phyloP scores from a whole-genome alignment of 1,140 invertebrate genomes.

The Dreissena polymorpha region DNA sequence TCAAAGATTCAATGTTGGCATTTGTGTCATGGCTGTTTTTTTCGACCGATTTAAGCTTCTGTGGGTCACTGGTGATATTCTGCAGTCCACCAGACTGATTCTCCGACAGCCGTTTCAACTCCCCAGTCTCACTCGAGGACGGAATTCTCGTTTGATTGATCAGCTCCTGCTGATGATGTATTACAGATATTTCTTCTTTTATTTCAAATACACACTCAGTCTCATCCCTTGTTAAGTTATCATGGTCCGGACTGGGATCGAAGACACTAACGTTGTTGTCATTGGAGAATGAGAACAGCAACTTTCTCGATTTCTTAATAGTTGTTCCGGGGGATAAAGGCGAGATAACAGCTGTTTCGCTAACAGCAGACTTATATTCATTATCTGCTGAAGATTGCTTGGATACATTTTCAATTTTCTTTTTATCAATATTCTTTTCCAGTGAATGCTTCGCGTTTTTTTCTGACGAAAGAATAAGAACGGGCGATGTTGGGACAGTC shows the following conservation, averaged over 20 bases:
- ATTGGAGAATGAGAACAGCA: slow-evolving; percentile 18
- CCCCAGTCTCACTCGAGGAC: background rate
- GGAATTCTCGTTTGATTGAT: background rate
- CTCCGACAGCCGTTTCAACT: background rate
- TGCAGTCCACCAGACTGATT: background rate
- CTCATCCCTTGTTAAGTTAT: slow-evolving; percentile 3
- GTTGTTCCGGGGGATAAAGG: slow-evolving; percentile 26
- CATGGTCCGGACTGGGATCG: slow-evolving; percentile 16
- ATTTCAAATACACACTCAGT: background rate
- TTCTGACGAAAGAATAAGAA: background rate
- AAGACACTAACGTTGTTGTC: slow-evolving; percentile 37
- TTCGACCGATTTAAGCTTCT: background rate
- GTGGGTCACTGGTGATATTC: background rate
- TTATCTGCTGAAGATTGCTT: background rate
- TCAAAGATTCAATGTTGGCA: background rate
- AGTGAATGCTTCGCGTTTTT: background rate
- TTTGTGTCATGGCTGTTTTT: background rate
- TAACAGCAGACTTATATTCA: background rate
- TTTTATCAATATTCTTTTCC: background rate
- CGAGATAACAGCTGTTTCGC: background rate
- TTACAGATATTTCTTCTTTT: slow-evolving; percentile 7
- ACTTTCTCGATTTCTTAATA: slow-evolving; percentile 17
- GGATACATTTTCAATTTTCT: background rate
- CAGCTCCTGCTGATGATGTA: slow-evolving; percentile 1
- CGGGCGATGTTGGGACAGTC: slow-evolving; percentile 33